These are phyloP conservation scores for Phalacrocorax brasilianus DNA, from an alignment of 2,113 vertebrate genomes.

Conservation along the genomic window DNA sequence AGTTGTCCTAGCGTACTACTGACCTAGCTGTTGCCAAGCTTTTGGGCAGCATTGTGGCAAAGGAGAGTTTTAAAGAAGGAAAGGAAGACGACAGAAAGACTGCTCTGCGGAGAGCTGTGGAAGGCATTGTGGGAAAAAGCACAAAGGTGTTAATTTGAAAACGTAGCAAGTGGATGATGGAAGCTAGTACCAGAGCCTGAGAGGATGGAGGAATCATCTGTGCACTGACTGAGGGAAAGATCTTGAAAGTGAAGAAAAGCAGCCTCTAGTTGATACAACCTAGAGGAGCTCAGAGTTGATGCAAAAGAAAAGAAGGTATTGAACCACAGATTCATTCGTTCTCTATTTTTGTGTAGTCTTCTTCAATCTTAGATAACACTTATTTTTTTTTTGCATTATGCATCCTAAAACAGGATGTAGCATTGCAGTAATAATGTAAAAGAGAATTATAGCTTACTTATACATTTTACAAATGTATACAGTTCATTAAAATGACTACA, in stretches of 20 bases:
- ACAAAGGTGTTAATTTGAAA: background rate
- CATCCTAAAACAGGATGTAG: background rate
- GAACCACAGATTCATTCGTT: background rate
- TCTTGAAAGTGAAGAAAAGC: background rate
- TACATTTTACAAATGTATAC: background rate
- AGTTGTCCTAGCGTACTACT: background rate
- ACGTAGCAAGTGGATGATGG: background rate
- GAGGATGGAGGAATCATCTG: background rate
- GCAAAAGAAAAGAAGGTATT: background rate
- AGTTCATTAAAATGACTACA: background rate
- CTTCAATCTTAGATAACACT: background rate
- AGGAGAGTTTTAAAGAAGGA: background rate
- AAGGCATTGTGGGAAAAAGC: background rate
- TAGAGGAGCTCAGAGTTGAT: background rate
- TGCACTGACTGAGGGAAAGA: background rate
- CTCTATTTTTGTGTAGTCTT: background rate
- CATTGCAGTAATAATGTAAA: background rate
- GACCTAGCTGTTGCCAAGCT: background rate
- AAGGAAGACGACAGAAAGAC: background rate
- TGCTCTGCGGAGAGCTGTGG: background rate
- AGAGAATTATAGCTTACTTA: background rate
- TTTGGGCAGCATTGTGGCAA: background rate
- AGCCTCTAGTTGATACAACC: background rate
- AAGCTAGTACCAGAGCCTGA: background rate
- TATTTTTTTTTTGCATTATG: background rate